These are phyloP conservation scores for Ypsolopha scabrella DNA, from an alignment of 2,888 invertebrate genomes.

Conservation along the genomic window DNA sequence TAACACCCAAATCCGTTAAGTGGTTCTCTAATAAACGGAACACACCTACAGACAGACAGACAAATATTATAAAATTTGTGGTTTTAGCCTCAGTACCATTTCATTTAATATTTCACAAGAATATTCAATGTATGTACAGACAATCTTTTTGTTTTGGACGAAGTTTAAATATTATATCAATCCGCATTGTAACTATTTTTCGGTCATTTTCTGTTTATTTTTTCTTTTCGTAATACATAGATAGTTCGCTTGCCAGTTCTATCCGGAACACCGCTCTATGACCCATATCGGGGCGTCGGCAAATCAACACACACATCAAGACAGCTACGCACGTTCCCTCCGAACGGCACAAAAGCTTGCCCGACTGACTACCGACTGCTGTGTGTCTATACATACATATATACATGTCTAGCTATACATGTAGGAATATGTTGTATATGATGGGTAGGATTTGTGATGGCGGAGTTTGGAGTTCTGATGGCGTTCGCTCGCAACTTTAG, in stretches of 20 bases:
- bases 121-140: too few species aligned
- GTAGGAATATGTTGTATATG: not conserved
- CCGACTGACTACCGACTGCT: slow-evolving; percentile 53
- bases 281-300: slow-evolving; percentile 43
- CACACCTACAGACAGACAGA: too few species aligned
- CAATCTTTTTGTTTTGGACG: too few species aligned
- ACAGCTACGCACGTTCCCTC: slow-evolving; percentile 19
- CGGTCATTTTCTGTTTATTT: not conserved
- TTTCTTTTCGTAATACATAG: too few species aligned
- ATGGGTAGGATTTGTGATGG: not conserved
- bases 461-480: not conserved
- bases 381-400: not conserved
- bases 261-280: not conserved
- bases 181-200: not conserved
- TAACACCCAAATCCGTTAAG: too few species aligned
- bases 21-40: too few species aligned
- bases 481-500: not conserved
- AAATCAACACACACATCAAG: slow-evolving; percentile 61
- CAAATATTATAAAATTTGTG: too few species aligned
- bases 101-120: too few species aligned
- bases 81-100: too few species aligned
- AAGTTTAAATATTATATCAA: too few species aligned
- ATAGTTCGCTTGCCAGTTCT: not conserved
- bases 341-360: slow-evolving; percentile 45
- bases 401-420: not conserved